Base-by-base conservation (phyloP, 2,113 vertebrate genomes). In the Psilopogon haemacephalus region DNA sequence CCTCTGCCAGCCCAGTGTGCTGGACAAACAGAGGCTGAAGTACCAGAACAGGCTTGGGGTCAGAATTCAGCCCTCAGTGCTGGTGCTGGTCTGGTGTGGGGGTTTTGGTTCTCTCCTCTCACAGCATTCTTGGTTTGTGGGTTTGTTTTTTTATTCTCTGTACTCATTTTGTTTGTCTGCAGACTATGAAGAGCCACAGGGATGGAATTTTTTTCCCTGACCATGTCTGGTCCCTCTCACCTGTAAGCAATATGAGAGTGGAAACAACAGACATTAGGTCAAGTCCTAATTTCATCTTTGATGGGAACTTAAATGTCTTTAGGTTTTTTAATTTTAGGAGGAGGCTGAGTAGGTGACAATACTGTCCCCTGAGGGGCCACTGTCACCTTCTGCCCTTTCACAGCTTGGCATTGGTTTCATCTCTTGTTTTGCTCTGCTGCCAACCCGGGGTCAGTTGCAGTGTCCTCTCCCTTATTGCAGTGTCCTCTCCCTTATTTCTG, bases 181-280 rank as follows among this genome's bases (percentile, higher is more conserved):
- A 67, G 52, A 21, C 13, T 2, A 2, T 44, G 48, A 42, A 76
- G 76, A 38, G 26, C 55, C 12, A 2, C 4, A 32, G 70, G 24
- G 52, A 21, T 1, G 14, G 30, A 15, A 42, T 38, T 38, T 21
- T 17, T 65, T 44, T 16, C 27, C 5, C 1, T 63, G 33, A 12
- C 14, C 38, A 1, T 15, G 15, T 42, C 42, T 42, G 42, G 11
- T 4, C 68, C 40, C 30, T 5, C 21, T 28, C 0, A 38, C 21
- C 17, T 28, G 20, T 21, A 9, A n/a, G 30, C 60, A 56, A 7
- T 4, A 11, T 3, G 23, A 14, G 33, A 59, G 35, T 11, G n/a
- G 32, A 6, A 54, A 40, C 37, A 38, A 0, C 37, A 84, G 56
- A 8, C 15, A 2, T 23, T 18, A 46, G 55, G 44, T 67, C 23